Evolutionary conservation across 2,113 vertebrate genomes (phyloP).

Genomic region (Pristiophorus japonicus): DNA sequence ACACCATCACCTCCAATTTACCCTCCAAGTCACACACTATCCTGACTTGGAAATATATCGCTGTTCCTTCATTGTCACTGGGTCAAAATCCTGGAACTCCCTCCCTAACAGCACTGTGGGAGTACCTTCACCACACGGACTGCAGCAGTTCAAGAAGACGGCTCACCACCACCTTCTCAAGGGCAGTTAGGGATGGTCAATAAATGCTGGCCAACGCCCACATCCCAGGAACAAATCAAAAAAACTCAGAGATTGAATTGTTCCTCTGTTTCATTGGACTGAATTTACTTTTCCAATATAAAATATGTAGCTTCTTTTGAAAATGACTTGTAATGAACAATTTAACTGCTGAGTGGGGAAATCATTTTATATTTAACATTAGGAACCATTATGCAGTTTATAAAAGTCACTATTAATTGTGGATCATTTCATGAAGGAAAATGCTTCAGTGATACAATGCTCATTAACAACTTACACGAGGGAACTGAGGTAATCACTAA

Average conservation of each 20-base stretch:
- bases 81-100: too few species aligned
- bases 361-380: not conserved
- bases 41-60: too few species aligned
- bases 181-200: too few species aligned
- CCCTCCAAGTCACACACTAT: too few species aligned
- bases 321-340: not conserved
- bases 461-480: not conserved
- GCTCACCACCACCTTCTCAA: too few species aligned
- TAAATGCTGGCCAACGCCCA: too few species aligned
- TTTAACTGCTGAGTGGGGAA: not conserved
- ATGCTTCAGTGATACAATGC: not conserved
- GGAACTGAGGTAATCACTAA: conserved; percentile 10
- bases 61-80: too few species aligned
- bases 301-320: not conserved
- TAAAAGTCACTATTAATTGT: not conserved
- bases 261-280: not conserved
- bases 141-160: too few species aligned
- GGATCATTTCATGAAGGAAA: not conserved
- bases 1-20: too few species aligned
- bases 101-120: too few species aligned
- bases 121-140: too few species aligned
- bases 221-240: too few species aligned
- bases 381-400: not conserved
- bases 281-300: not conserved
- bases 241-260: not conserved